A percentile compares a stretch with the other conserved stretches of the same genome.
phyloP scores from a whole-genome alignment of 1,140 invertebrate genomes.

The Aphis craccivora region DNA sequence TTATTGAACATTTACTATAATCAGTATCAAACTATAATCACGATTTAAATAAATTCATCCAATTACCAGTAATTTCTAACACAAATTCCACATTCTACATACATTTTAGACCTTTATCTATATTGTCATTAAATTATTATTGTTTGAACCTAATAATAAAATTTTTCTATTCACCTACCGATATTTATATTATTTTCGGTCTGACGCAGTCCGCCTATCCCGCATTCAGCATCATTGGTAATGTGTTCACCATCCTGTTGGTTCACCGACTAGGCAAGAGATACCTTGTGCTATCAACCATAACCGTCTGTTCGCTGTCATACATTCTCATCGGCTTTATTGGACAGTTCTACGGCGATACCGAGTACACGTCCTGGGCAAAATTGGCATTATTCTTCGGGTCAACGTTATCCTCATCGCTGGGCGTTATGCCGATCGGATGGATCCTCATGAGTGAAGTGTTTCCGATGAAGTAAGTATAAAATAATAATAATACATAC shows the following conservation, averaged over 20 bases:
- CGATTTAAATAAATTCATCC: neutral
- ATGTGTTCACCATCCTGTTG: slow-evolving; percentile 18
- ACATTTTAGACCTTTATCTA: neutral
- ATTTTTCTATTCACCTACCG: neutral
- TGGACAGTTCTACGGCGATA: neutral
- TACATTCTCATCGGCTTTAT: slow-evolving; percentile 21
- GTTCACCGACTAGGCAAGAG: slow-evolving; percentile 9
- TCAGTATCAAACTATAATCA: too few relatives aligned
- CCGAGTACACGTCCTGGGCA: neutral
- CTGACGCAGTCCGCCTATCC: neutral
- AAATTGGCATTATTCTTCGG: neutral
- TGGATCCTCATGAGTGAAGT: slow-evolving; percentile 52
- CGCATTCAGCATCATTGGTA: neutral
- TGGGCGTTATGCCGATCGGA: slow-evolving; percentile 38
- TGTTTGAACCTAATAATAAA: neutral
- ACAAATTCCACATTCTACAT: neutral
- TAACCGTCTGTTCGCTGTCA: neutral
- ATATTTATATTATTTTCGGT: neutral
- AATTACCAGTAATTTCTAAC: neutral
- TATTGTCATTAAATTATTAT: neutral
- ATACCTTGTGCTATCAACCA: neutral
- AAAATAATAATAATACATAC: neutral
- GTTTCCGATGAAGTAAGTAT: slow-evolving; percentile 42
- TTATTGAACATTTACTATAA: too few relatives aligned
- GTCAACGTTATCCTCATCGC: slow-evolving; percentile 12